Conservation (phyloP, 2,888 invertebrate species). For the Strigamia transsilvanica region DNA sequence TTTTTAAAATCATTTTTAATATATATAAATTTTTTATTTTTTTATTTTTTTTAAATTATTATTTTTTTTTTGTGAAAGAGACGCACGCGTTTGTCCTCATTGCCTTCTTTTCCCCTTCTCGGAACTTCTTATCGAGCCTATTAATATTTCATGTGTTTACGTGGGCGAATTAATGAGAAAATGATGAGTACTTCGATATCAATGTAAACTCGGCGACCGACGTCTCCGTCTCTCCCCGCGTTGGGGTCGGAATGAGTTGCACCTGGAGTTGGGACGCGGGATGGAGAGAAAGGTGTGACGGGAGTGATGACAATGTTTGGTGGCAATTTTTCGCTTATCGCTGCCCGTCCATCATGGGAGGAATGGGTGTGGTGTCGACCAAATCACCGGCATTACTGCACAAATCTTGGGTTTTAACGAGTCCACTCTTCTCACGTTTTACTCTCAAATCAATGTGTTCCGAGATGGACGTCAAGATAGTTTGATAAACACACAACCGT, state of each 20-base stretch:
- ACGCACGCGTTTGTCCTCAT: conserved; percentile 11
- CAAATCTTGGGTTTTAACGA: background rate
- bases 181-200: background rate
- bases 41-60: too few species aligned
- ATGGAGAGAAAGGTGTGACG: conserved; percentile 4
- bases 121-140: conserved; percentile 19
- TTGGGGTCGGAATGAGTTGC: background rate
- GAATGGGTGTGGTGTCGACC: background rate
- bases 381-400: too few species aligned
- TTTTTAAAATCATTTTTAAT: background rate
- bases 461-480: conserved; percentile 15
- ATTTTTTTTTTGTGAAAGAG: background rate
- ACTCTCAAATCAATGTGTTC: conserved; percentile 11
- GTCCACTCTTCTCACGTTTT: conserved; percentile 25
- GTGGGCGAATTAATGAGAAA: conserved; percentile 39
- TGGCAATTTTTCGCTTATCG: conserved; percentile 20
- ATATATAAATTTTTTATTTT: too few species aligned
- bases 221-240: background rate
- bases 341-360: background rate
- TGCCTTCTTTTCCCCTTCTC: background rate
- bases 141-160: conserved; percentile 43
- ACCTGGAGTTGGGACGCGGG: background rate
- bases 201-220: background rate
- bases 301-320: conserved; percentile 32
- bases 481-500: conserved; percentile 14